Percentiles rank a stretch among this genome's conserved stretches.
These are phyloP conservation scores for Columbina picui DNA, from an alignment of 2,113 vertebrate species.

Conservation along the genomic window DNA sequence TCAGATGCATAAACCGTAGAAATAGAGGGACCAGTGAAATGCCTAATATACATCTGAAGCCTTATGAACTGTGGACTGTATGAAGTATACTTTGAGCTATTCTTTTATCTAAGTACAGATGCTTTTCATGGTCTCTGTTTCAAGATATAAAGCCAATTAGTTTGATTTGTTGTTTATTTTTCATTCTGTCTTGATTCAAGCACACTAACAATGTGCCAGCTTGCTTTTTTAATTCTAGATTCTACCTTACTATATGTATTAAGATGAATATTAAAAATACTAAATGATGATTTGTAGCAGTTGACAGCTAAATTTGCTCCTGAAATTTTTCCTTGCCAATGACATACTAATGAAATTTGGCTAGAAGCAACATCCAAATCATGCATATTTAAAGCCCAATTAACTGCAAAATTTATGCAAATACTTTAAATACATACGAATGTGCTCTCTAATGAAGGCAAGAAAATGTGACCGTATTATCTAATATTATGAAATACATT, in stretches of 20 bases:
- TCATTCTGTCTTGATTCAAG: neutral
- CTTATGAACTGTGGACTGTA: slow-evolving; percentile 44
- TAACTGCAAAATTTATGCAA: slow-evolving; percentile 47
- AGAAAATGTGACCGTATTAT: neutral
- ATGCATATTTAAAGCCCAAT: slow-evolving; percentile 53
- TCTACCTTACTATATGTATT: neutral
- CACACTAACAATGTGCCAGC: neutral
- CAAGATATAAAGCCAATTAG: neutral
- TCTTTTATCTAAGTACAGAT: neutral
- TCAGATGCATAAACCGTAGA: neutral
- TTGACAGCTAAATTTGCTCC: slow-evolving; percentile 5
- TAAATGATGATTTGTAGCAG: neutral
- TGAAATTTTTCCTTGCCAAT: neutral
- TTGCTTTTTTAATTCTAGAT: neutral
- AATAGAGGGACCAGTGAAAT: neutral
- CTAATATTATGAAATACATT: neutral
- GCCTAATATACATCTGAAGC: slow-evolving; percentile 7
- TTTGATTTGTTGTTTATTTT: neutral
- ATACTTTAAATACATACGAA: neutral
- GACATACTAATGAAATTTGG: slow-evolving; percentile 17
- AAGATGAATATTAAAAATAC: neutral
- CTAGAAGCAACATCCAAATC: slow-evolving; percentile 6
- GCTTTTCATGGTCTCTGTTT: neutral
- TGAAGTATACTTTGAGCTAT: neutral
- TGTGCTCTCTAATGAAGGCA: neutral